These are phyloP conservation scores for Macrosoma leucophasiata DNA, from an alignment of 2,888 invertebrate genomes.

Conservation along the genomic window DNA sequence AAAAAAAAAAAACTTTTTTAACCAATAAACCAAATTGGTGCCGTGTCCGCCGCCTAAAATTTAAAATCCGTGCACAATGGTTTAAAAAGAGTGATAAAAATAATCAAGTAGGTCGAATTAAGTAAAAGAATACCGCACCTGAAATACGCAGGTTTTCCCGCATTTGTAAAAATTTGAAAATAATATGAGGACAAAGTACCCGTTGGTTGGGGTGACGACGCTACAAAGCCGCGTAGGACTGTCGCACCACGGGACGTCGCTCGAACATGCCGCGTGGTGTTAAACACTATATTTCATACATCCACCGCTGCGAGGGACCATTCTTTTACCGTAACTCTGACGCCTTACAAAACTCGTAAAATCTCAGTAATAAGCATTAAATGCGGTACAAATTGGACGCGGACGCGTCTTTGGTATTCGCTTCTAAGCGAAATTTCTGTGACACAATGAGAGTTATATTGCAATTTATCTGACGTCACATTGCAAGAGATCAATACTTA, in stretches of 20 bases:
- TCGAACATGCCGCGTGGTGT: constrained; percentile 61
- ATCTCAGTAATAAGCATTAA: constrained; percentile 44
- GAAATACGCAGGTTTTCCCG: too few relatives aligned
- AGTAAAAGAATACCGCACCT: too few relatives aligned
- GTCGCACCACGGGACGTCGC: constrained; percentile 44
- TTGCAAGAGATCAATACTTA: too few relatives aligned
- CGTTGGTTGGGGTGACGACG: constrained; percentile 27
- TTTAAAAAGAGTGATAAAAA: too few relatives aligned
- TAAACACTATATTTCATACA: constrained; percentile 69
- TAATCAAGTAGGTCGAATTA: too few relatives aligned
- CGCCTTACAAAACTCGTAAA: constrained; percentile 51
- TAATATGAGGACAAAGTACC: constrained; percentile 5
- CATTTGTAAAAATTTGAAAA: constrained; percentile 8
- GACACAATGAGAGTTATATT: too few relatives aligned
- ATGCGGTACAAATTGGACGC: constrained; percentile 16
- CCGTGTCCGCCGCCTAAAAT: too few relatives aligned
- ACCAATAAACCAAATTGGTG: too few relatives aligned
- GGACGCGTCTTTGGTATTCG: constrained; percentile 3
- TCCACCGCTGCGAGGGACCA: constrained; percentile 51
- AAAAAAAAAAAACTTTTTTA: too few relatives aligned
- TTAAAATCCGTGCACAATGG: too few relatives aligned
- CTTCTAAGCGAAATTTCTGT: too few relatives aligned
- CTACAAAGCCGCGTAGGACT: constrained; percentile 21
- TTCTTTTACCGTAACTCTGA: constrained; percentile 46
- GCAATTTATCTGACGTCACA: too few relatives aligned